phyloP scores from a whole-genome alignment of 2,888 invertebrate genomes.

The Caradrina kadenii region DNA sequence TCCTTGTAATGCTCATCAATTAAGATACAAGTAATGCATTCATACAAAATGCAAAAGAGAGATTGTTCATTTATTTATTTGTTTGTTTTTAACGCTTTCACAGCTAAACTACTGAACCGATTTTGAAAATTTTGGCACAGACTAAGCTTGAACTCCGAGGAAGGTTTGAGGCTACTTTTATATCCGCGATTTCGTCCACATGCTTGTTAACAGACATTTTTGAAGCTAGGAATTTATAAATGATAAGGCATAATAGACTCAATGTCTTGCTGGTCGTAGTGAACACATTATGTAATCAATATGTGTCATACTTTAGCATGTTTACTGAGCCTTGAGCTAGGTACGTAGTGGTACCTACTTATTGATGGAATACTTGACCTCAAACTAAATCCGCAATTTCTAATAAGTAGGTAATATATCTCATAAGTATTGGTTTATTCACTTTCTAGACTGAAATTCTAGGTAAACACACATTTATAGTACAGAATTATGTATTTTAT shows the following conservation, averaged over 20 bases:
- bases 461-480: conserved; percentile 9
- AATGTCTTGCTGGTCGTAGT: conserved; percentile 27
- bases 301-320: conserved; percentile 35
- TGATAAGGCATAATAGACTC: conserved; percentile 47
- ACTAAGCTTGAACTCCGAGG: too few relatives aligned
- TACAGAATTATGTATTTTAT: background rate
- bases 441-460: conserved; percentile 49
- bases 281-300: conserved; percentile 19
- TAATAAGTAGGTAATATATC: conserved; percentile 22
- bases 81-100: too few relatives aligned
- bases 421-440: conserved; percentile 14
- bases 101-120: too few relatives aligned
- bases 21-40: conserved; percentile 48
- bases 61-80: too few relatives aligned
- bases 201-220: too few relatives aligned
- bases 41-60: too few relatives aligned
- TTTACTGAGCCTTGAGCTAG: background rate
- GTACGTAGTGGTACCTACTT: background rate
- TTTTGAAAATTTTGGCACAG: too few relatives aligned
- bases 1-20: conserved; percentile 42
- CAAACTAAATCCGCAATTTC: conserved; percentile 44
- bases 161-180: too few relatives aligned
- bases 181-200: too few relatives aligned
- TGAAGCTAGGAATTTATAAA: too few relatives aligned
- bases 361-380: conserved; percentile 21